These are phyloP conservation scores for Clarias laeviceps DNA, from an alignment of 2,797 vertebrate species.

Conservation along the genomic window DNA sequence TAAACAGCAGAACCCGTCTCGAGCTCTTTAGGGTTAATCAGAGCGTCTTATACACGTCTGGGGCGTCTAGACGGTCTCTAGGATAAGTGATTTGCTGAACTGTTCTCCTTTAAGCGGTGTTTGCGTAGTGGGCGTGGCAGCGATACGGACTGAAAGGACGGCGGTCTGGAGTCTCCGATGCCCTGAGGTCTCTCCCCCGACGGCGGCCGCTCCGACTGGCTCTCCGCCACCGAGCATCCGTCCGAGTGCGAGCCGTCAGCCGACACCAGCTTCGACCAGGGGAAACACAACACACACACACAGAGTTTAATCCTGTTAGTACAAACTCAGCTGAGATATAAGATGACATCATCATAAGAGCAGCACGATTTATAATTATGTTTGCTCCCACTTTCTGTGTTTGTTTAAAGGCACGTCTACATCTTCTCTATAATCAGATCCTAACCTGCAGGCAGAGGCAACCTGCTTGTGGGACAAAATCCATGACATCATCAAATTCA, in stretches of 20 bases:
- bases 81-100: not conserved
- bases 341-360: not conserved
- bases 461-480: not conserved
- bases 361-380: not conserved
- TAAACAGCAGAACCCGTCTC: not conserved
- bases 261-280: slow-evolving; percentile 80
- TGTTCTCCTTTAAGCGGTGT: not conserved
- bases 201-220: slow-evolving; percentile 72
- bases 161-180: slow-evolving; percentile 91
- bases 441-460: not conserved
- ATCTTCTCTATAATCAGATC: not conserved
- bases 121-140: not conserved
- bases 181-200: slow-evolving; percentile 87
- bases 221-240: slow-evolving; percentile 73
- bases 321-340: not conserved
- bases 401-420: not conserved
- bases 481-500: not conserved
- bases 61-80: not conserved
- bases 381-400: not conserved
- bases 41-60: not conserved
- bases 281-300: slow-evolving; percentile 38
- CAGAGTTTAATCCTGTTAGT: slow-evolving; percentile 5
- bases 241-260: slow-evolving; percentile 80
- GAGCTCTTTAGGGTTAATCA: not conserved
- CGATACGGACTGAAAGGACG: slow-evolving; percentile 84